These are phyloP conservation scores for Holacanthella duospinosa DNA, from an alignment of 2,888 invertebrate genomes.

Conservation along the genomic window DNA sequence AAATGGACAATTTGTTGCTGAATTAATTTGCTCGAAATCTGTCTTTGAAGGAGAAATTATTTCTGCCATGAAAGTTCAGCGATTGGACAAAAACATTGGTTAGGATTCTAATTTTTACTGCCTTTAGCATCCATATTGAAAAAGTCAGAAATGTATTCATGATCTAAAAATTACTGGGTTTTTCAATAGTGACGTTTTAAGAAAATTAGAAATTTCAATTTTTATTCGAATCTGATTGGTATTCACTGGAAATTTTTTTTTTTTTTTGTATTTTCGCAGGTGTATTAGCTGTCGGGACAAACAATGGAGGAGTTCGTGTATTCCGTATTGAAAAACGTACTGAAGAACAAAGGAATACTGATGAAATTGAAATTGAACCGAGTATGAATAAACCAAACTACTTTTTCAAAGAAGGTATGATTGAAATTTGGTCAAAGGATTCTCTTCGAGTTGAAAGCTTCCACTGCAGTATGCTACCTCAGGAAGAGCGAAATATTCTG, in stretches of 20 bases:
- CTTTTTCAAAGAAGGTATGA: slow-evolving; percentile 7
- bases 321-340: slow-evolving; percentile 4
- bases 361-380: neutral
- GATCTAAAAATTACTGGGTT: no score
- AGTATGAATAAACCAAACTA: neutral
- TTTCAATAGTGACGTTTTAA: no score
- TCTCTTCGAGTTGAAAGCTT: neutral
- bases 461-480: neutral
- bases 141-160: no score
- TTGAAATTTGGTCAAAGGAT: slow-evolving; percentile 9
- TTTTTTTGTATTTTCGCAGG: slow-evolving; percentile 7
- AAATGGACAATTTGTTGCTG: neutral
- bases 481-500: neutral
- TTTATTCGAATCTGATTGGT: neutral
- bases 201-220: neutral
- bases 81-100: neutral
- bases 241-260: neutral
- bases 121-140: no score
- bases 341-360: no score
- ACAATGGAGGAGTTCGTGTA: slow-evolving; percentile 5
- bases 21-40: slow-evolving; percentile 2
- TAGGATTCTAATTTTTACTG: neutral
- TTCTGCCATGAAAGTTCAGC: slow-evolving; percentile 1
- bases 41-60: slow-evolving; percentile 1
- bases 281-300: slow-evolving; percentile 7